Evolutionary conservation across 2,113 vertebrate species (phyloP), one percentile per base, ranked within the genome.

Genomic region (Megaceryle torquata): DNA sequence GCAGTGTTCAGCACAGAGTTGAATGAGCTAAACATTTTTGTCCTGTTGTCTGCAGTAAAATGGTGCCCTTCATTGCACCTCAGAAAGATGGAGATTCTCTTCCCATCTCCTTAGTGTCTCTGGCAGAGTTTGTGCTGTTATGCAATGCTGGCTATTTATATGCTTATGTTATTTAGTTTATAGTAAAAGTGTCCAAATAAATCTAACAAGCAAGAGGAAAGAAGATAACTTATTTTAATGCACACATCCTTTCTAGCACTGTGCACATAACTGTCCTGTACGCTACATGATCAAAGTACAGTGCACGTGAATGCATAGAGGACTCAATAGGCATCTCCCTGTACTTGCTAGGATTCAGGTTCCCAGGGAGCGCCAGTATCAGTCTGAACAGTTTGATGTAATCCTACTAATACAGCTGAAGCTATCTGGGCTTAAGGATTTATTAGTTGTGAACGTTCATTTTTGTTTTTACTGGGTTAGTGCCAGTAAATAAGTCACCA

Each of bases 401-500:
- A 97, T 91, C 54, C 91, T 96, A 86, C 92, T 94, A 92, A 94
- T 72, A 88, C 88, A 93, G 96, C 96, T 84, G 71, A 89, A 97
- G 93, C 95, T 97, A 97, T 98, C 97, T 97, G 67, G 67, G 79
- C 96, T 76, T 6, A 13, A 97, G 69, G 96, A 98, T 98, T 98
- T 98, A 98, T 98, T 97, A 98, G 96, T 98, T 98, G 97, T 97
- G 97, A 98, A 97, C 1, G 63, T 97, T 98, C 97, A 96, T 97
- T 98, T 98, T 97, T 98, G 97, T 97, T 98, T 98, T 98, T 97
- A 87, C 96, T 98, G 98, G 98, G 87, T 75, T 57, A 33, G 17
- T 96, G 97, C 97, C 98, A 98, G 97, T 98, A 98, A 98, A 98
- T 98, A 98, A 98, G 98, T 98, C 97, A 97, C 97, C 96, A 97